Percentiles rank a stretch among this genome's conserved stretches.
phyloP scores from a whole-genome alignment of 2,797 vertebrate genomes.

The Valencia hispanica region DNA sequence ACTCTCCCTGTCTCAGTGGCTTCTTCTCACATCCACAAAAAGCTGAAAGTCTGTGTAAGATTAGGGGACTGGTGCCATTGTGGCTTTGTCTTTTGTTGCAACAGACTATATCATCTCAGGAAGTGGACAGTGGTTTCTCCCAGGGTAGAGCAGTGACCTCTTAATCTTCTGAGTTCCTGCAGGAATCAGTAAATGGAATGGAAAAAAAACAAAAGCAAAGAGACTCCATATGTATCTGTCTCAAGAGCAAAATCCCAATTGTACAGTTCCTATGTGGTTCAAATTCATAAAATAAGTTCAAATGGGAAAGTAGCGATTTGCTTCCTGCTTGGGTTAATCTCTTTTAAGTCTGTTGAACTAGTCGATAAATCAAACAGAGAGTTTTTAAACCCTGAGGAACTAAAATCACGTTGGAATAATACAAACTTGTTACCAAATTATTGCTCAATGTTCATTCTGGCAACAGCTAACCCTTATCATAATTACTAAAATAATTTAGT shows the following conservation, averaged over 20 bases:
- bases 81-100: slow-evolving; percentile 53
- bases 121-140: slow-evolving; percentile 52
- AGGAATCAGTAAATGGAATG: slow-evolving; percentile 15
- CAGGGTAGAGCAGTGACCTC: slow-evolving; percentile 46
- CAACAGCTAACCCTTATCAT: slow-evolving; percentile 57
- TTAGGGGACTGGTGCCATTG: slow-evolving; percentile 64
- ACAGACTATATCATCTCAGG: slow-evolving; percentile 51
- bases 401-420: slow-evolving; percentile 62
- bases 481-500: slow-evolving; percentile 66
- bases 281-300: slow-evolving; percentile 16
- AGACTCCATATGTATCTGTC: slow-evolving; percentile 4
- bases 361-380: slow-evolving; percentile 47
- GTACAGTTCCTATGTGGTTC: slow-evolving; percentile 11
- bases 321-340: slow-evolving; percentile 19
- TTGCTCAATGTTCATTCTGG: neutral
- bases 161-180: slow-evolving; percentile 35
- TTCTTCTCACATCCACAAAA: slow-evolving; percentile 59
- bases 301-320: slow-evolving; percentile 6
- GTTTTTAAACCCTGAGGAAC: slow-evolving; percentile 43
- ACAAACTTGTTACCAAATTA: slow-evolving; percentile 63
- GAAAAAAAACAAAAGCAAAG: slow-evolving; percentile 5
- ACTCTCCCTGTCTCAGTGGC: slow-evolving; percentile 54
- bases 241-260: slow-evolving; percentile 14
- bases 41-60: slow-evolving; percentile 65
- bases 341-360: slow-evolving; percentile 39